A percentile compares a stretch with the other conserved stretches of the same genome.
These are phyloP conservation scores for Porites evermanni DNA, from an alignment of 92 coral and sea anemone genomes.

Conservation along the genomic window DNA sequence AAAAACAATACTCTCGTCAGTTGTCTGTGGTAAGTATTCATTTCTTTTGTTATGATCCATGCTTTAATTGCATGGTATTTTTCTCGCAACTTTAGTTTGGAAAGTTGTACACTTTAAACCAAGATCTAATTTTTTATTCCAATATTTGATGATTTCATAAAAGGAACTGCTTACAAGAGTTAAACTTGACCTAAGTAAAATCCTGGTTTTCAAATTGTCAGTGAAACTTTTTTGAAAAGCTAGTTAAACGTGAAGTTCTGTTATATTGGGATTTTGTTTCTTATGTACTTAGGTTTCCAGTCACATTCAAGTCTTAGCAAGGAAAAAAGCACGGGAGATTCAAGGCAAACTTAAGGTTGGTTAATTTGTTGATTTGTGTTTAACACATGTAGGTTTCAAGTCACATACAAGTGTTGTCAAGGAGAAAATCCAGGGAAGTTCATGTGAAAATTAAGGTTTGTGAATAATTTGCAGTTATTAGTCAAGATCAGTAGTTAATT, in stretches of 20 bases:
- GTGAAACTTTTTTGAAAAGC: neutral
- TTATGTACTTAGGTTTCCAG: slow-evolving; percentile 75
- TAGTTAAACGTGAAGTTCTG: slow-evolving; percentile 12
- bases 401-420: slow-evolving; percentile 92
- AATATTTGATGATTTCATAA: no score
- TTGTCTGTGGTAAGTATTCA: no score
- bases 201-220: neutral
- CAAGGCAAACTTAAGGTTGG: slow-evolving; percentile 99
- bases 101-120: no score
- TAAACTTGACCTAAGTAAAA: no score
- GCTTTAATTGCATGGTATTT: no score
- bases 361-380: slow-evolving; percentile 60
- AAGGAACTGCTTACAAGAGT: no score
- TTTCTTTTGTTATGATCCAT: no score
- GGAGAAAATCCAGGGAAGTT: slow-evolving; percentile 90
- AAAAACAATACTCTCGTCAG: no score
- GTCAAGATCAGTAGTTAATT: no score
- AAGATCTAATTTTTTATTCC: no score
- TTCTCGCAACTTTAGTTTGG: no score
- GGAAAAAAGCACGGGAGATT: slow-evolving; percentile 97
- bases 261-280: slow-evolving; percentile 27
- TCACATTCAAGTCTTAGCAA: slow-evolving; percentile 96
- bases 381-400: slow-evolving; percentile 81
- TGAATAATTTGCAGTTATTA: neutral
- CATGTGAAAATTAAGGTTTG: slow-evolving; percentile 91